phyloP scores from a whole-genome alignment of 2,888 invertebrate genomes.

The Sussaba pulchella region DNA sequence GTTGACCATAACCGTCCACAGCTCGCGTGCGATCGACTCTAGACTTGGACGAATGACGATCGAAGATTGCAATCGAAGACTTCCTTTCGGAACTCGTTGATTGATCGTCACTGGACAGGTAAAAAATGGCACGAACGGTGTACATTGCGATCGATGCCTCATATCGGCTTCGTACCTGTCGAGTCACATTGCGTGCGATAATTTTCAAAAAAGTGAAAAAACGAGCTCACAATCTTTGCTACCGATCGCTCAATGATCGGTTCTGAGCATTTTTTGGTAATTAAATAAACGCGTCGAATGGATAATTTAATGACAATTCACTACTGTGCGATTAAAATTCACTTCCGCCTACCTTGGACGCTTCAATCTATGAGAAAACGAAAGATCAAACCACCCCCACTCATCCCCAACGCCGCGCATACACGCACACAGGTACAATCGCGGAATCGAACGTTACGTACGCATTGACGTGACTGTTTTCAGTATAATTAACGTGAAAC shows the following conservation, averaged over 20 bases:
- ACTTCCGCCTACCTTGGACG: neutral
- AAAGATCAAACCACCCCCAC: too few relatives aligned
- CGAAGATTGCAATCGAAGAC: slow-evolving; percentile 41
- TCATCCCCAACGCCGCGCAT: too few relatives aligned
- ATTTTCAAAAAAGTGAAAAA: neutral
- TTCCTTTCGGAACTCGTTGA: slow-evolving; percentile 71
- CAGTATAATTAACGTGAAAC: slow-evolving; percentile 26
- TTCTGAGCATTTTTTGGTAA: too few relatives aligned
- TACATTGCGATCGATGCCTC: neutral
- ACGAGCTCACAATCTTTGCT: neutral
- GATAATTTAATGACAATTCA: neutral
- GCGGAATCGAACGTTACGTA: neutral
- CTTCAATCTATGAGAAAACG: neutral
- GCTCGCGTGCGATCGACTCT: slow-evolving; percentile 60
- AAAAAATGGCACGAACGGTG: slow-evolving; percentile 71
- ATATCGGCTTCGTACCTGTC: neutral
- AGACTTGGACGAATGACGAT: slow-evolving; percentile 68
- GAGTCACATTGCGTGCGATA: neutral
- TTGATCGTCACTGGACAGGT: slow-evolving; percentile 60
- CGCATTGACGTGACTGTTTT: slow-evolving; percentile 53
- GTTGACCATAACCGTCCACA: slow-evolving; percentile 67
- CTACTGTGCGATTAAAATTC: too few relatives aligned
- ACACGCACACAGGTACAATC: too few relatives aligned
- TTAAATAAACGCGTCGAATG: too few relatives aligned
- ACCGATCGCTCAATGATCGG: neutral